These are phyloP conservation scores for Bombus superbus DNA, from an alignment of 1,140 invertebrate species.

Conservation along the genomic window DNA sequence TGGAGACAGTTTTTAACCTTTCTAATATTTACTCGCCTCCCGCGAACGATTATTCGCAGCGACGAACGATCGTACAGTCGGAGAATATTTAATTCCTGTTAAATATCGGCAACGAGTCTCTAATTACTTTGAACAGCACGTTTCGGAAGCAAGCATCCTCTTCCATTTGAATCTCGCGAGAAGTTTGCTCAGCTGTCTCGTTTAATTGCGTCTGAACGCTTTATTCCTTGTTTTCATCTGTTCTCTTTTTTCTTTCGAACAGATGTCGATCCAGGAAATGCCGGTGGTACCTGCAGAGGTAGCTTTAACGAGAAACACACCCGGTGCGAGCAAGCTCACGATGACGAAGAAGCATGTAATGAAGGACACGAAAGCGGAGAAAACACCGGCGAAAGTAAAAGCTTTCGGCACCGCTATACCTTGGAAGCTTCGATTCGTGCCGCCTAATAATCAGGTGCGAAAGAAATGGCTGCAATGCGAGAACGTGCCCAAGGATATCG, in stretches of 20 bases:
- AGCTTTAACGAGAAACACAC: slow-evolving; percentile 69
- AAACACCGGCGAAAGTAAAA: slow-evolving; percentile 72
- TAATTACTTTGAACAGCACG: slow-evolving; percentile 21
- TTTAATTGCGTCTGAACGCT: slow-evolving; percentile 7
- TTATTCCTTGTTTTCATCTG: background rate
- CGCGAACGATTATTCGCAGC: background rate
- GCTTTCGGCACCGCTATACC: slow-evolving; percentile 84
- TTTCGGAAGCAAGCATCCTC: background rate
- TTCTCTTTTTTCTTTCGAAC: slow-evolving; percentile 8
- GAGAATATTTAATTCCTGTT: slow-evolving; percentile 19
- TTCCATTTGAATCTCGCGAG: background rate
- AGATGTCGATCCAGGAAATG: slow-evolving; percentile 72
- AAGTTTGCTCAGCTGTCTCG: slow-evolving; percentile 21
- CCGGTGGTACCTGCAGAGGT: slow-evolving; percentile 71
- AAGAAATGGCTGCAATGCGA: slow-evolving; percentile 81
- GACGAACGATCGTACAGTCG: background rate
- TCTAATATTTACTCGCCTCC: background rate
- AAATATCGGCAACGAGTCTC: slow-evolving; percentile 8
- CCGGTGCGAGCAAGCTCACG: slow-evolving; percentile 77
- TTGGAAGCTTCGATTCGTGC: slow-evolving; percentile 80
- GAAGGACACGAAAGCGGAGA: slow-evolving; percentile 81
- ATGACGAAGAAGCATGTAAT: slow-evolving; percentile 80
- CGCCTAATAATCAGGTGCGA: slow-evolving; percentile 81
- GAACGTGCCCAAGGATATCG: slow-evolving; percentile 82
- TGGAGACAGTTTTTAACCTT: background rate